phyloP scores from a whole-genome alignment of 1,140 invertebrate species.

The Triops cancriformis region DNA sequence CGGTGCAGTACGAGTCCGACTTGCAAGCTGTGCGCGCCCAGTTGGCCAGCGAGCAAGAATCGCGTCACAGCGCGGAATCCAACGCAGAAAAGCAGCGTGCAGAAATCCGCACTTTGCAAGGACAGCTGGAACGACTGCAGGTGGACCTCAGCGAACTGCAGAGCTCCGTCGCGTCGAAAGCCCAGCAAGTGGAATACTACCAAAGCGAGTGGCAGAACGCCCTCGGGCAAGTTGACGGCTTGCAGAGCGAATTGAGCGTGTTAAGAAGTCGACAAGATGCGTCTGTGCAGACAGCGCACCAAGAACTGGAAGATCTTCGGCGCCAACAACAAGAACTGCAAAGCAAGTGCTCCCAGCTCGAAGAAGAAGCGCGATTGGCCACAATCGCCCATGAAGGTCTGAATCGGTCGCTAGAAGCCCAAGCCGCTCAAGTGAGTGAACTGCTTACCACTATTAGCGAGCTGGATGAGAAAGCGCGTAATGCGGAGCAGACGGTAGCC shows the following conservation, averaged over 20 bases:
- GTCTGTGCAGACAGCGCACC: background rate
- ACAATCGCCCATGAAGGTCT: background rate
- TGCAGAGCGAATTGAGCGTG: background rate
- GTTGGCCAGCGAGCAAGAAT: background rate
- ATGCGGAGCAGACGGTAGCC: background rate
- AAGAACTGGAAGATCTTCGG: background rate
- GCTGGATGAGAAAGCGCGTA: background rate
- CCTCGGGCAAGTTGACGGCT: background rate
- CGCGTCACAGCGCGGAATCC: background rate
- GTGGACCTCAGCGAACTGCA: background rate
- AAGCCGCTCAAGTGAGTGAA: background rate
- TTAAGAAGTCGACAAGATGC: background rate
- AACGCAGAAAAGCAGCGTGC: background rate
- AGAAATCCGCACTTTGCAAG: background rate
- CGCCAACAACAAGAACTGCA: background rate
- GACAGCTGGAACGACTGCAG: background rate
- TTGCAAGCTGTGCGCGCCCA: background rate
- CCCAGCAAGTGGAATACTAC: background rate
- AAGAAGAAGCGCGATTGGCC: background rate
- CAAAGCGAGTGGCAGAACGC: background rate
- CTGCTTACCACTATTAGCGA: background rate
- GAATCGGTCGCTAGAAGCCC: background rate
- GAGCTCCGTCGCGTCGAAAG: background rate
- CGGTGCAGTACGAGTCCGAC: background rate
- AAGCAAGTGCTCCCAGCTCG: background rate